Conservation (phyloP, 2,888 invertebrate genomes). For the Rhagonycha fulva region DNA sequence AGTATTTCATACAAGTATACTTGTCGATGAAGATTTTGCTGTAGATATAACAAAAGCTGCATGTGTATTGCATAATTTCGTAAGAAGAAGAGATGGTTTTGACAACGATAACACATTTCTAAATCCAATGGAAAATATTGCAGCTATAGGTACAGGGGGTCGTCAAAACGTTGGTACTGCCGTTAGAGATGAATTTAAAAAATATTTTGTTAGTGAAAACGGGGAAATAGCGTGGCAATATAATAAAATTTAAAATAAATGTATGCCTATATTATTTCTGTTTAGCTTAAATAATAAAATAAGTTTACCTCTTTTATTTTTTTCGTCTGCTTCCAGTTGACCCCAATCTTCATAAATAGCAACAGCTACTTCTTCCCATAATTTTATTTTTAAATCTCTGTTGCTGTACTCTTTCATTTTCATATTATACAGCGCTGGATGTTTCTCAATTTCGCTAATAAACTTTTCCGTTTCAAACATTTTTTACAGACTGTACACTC, state of each 20-base stretch:
- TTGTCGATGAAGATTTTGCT: neutral
- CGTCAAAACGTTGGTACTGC: neutral
- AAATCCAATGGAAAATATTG: neutral
- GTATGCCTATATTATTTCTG: too few species aligned
- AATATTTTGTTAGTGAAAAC: neutral
- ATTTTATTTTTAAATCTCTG: slow-evolving; percentile 6
- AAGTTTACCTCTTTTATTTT: slow-evolving; percentile 7
- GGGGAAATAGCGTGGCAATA: neutral
- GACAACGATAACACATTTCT: neutral
- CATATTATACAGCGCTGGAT: slow-evolving; percentile 8
- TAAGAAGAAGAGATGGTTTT: neutral
- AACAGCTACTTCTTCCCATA: slow-evolving; percentile 14
- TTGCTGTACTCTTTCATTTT: slow-evolving; percentile 8
- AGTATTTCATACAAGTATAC: neutral
- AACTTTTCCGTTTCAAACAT: slow-evolving; percentile 21
- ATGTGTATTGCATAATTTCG: neutral
- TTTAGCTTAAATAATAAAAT: neutral
- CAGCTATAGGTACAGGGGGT: neutral
- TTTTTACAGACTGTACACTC: too few species aligned
- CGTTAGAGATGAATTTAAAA: neutral
- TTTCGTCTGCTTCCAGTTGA: slow-evolving; percentile 3
- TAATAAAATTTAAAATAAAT: neutral
- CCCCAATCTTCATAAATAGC: slow-evolving; percentile 4
- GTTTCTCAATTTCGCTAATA: slow-evolving; percentile 16
- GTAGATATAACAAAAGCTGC: neutral